Base-by-base conservation (phyloP, 2,113 vertebrate species). In the Rhabdornis inornatus region DNA sequence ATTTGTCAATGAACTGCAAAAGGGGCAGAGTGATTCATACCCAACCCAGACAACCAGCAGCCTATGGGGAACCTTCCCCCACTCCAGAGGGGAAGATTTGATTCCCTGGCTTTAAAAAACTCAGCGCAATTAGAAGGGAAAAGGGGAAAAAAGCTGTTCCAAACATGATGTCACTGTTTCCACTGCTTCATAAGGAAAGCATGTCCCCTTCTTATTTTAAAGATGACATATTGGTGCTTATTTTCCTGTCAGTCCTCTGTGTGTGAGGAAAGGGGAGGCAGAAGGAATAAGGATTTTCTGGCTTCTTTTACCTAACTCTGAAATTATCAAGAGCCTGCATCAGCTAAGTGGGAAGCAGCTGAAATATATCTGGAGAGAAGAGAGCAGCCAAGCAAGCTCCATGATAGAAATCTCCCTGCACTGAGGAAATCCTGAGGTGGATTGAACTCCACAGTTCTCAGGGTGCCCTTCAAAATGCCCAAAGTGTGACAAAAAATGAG, bases 141-240 rank as follows among this genome's bases (percentile, higher is more conserved):
- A 95, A 94, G 65, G 83, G 91, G 65, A 42, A 90, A 95, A 96
- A 84, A 42, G 45, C 55, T 35, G 68, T 95, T 97, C 97, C 94
- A 97, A 97, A 77, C 40, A 95, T 97, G 96, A 97, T 96, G 97
- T 98, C 97, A 98, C 45, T 64, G 59, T 98, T 98, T 98, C 98
- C 98, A 98, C 83, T 97, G 94, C 95, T 97, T 98, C 97, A 98
- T 6, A 59, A 87, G 80, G 95, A 97, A 97, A 97, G 76, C 81
- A 96, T 76, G 85, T 88, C 63, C 84, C 81, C 49, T 47, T 95
- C 87, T 84, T 88, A 78, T 95, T 96, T 97, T 97, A 97, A 96
- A 98, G 87, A 96, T 95, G 91, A 88, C 69, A 94, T 95, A 94
- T 96, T 92, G 81, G 31, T 95, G 87, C 91, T 97, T 97, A 88